Evolutionary conservation across 1,140 invertebrate genomes (phyloP), one percentile per base, ranked within the genome.

Genomic region (Calliphora vicina): DNA sequence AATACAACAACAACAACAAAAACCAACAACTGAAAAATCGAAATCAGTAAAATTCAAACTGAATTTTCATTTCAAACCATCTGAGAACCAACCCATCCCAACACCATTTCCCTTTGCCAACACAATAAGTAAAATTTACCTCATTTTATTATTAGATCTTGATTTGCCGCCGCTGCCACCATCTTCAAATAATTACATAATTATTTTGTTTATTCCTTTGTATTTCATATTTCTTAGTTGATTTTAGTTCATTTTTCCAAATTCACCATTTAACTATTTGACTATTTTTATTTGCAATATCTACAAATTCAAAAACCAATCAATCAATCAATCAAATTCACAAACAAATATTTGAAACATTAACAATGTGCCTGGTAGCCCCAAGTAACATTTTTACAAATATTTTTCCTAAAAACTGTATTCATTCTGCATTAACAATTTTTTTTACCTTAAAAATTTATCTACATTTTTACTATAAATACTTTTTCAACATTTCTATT

Each of bases 1-100:
- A n/a, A n/a, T n/a, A n/a, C n/a, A n/a, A n/a, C n/a, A n/a, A 74
- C 80, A 84, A 73, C 27, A 71, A 83, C 26, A 85, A 85, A 80
- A 3, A 20, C 29, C 25, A 76, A 29, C 57, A 72, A 42, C 29
- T 35, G 29, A 10, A 45, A 17, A 17, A 35, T 35, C 12, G 27
- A 35, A 74, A 17, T 6, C 45, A 50, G 45, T 50, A 8, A 50
- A 8, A 50, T 50, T 50, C 3, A 61, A 61, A 67, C 17, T 67
- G 61, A 25, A 67, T 67, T 57, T 20, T 23, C 61, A 67, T 67
- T 57, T 67, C 8, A 67, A 67, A 23, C 4, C 45, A 57, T 57
- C 4, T 15, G 45, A 15, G 12, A 57, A 67, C n/a, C 61, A 67
- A 67, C 20, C 20, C 61, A 67, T 23, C 20, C 20, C 17, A 17